Conservation (phyloP, 2,113 vertebrate species). For the Sphaerodactylus townsendi region DNA sequence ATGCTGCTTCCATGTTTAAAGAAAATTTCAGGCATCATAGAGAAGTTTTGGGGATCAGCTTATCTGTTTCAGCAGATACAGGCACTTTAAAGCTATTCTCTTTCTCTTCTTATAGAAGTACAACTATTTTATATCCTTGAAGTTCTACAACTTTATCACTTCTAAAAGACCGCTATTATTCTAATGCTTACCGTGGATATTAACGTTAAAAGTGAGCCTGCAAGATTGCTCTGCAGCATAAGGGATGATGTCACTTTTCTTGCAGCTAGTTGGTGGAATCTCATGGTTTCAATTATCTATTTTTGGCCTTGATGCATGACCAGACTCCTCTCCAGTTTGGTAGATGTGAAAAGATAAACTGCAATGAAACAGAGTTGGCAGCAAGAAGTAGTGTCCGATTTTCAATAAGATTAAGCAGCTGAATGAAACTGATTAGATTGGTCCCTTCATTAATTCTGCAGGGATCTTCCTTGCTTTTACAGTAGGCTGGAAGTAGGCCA, state of each 20-base stretch:
- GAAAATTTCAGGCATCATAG: neutral
- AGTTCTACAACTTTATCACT: neutral
- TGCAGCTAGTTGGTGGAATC: constrained; percentile 1
- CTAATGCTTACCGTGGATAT: neutral
- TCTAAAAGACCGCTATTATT: neutral
- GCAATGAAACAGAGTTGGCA: constrained; percentile 57
- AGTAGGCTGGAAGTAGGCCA: constrained; percentile 50
- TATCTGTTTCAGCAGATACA: neutral
- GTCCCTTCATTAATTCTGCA: constrained; percentile 55
- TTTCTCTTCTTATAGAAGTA: neutral
- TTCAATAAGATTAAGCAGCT: constrained; percentile 62
- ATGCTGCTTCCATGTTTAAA: no score
- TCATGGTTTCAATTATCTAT: constrained; percentile 23
- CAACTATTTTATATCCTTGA: fast-evolving
- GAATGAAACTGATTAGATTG: constrained; percentile 54
- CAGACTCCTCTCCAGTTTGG: constrained; percentile 32
- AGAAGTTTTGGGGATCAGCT: neutral
- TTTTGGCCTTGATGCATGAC: constrained; percentile 46
- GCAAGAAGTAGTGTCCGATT: constrained; percentile 44
- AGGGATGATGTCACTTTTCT: neutral
- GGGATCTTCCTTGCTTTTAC: constrained; percentile 49
- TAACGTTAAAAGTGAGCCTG: fast-evolving
- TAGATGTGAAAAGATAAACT: constrained; percentile 37
- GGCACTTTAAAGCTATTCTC: neutral
- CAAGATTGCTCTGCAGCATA: neutral